Evolutionary conservation across 2,888 invertebrate genomes (phyloP).

Genomic region (Sclerodermus sp.): DNA sequence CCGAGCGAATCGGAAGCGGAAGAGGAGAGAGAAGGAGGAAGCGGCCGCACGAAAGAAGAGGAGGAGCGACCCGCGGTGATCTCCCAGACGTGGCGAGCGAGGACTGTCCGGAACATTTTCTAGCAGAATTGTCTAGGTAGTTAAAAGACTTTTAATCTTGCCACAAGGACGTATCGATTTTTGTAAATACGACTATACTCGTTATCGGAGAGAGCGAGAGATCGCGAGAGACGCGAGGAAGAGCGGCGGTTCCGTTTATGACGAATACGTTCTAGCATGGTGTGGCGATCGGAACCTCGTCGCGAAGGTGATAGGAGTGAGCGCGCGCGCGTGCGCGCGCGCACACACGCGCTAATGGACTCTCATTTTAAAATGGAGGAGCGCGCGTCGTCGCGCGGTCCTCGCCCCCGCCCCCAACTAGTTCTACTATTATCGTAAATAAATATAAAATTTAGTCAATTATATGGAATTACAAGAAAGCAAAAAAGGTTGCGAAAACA

Average conservation of each 20-base stretch:
- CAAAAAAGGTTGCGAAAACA: no score
- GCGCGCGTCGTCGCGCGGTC: conserved; percentile 22
- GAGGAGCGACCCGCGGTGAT: no score
- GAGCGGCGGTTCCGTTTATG: no score
- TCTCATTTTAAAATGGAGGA: no score
- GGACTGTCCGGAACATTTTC: conserved; percentile 47
- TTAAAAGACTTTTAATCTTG: conserved; percentile 32
- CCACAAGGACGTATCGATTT: conserved; percentile 30
- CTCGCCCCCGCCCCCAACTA: conserved; percentile 35
- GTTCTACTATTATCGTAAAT: conserved; percentile 27
- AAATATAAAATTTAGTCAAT: conserved; percentile 50
- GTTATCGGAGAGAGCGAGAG: no score
- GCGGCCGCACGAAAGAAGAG: no score
- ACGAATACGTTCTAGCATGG: no score
- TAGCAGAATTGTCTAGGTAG: conserved; percentile 43
- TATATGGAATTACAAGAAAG: conserved; percentile 38
- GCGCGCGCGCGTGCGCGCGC: conserved; percentile 21
- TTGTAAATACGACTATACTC: conserved; percentile 44
- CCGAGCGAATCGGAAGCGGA: no score
- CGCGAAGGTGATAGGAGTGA: conserved; percentile 17
- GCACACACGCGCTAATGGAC: no score
- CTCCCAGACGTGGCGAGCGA: conserved; percentile 11
- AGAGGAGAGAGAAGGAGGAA: no score
- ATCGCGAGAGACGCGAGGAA: no score
- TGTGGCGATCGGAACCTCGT: no score